Base-by-base conservation (phyloP, 2,888 invertebrate species). In the Seira musarum region DNA sequence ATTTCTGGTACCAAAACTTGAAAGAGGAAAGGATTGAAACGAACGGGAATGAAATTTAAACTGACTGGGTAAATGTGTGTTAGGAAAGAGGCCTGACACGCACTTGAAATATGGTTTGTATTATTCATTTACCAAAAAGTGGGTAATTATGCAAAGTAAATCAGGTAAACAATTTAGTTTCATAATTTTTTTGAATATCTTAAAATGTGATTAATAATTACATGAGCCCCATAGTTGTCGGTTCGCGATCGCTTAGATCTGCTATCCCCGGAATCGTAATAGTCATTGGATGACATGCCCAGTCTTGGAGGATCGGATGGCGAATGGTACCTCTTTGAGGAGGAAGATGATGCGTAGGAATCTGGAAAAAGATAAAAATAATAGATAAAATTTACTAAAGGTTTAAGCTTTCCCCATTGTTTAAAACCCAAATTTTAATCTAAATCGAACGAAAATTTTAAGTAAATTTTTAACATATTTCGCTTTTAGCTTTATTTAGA, bases 281-380 rank as follows among this genome's bases (percentile, higher is more conserved):
- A 81, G 61, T 74, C 72, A 13, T 75, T 71, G 30, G 72, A 53
- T 8, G 81, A 70, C 60, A 69, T 24, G n/a, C 72, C 67, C 53
- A 69, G 60, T 21, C 77, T 61, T n/a, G 78, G 63, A 1, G 69
- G 1, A 0, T 79, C 81, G 0, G 71, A 13, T 1, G 83, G 83
- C n/a, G 83, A 83, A 60, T 83, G 83, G 21, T 83, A 83, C 30
- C 83, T 65, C 30, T 83, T 83, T 13, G 83, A 81, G 0, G 77
- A 77, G 17, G 72, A 71, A 64, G 69, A 61, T 0, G 66, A 49
- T 64, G 79, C 81, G 35, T 79, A 81, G 5, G 81, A 75, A 80
- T 83, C 83, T 83, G 40, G 19, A 69, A 25, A 49, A 21, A n/a
- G n/a, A n/a, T 46, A 40, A 30, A 13, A 21, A 69, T 49, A 64